phyloP scores from a whole-genome alignment of 2,888 invertebrate species.

The Hypsopygia costalis region DNA sequence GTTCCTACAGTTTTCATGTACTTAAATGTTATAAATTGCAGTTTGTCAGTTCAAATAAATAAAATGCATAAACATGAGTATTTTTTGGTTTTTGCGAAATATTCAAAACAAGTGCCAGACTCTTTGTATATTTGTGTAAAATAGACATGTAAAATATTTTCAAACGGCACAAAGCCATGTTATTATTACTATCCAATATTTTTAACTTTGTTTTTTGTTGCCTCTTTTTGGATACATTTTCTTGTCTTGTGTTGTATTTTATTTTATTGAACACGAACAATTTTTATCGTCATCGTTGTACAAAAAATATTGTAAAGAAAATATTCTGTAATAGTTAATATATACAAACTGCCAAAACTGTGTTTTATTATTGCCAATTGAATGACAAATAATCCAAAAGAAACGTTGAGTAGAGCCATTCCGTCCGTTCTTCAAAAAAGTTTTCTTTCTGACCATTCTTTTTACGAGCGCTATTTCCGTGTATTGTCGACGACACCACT shows the following conservation, averaged over 20 bases:
- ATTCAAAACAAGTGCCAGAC: too few species aligned
- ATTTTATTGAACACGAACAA: slow-evolving; percentile 67
- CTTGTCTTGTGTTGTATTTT: slow-evolving; percentile 62
- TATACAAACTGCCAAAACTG: slow-evolving; percentile 70
- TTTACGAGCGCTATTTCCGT: too few species aligned
- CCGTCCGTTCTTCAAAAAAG: too few species aligned
- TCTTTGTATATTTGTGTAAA: slow-evolving; percentile 24
- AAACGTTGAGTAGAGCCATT: too few species aligned
- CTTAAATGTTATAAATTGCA: slow-evolving; percentile 19
- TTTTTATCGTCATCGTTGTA: slow-evolving; percentile 63
- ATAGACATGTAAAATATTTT: slow-evolving; percentile 32
- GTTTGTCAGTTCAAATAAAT: slow-evolving; percentile 35
- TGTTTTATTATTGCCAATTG: slow-evolving; percentile 27
- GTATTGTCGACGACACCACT: too few species aligned
- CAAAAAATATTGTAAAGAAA: slow-evolving; percentile 72
- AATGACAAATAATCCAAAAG: too few species aligned
- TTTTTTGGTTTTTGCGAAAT: too few species aligned
- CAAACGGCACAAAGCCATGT: slow-evolving; percentile 25
- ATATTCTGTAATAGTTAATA: slow-evolving; percentile 66
- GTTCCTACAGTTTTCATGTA: slow-evolving; percentile 17
- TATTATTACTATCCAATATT: slow-evolving; percentile 25
- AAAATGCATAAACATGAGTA: slow-evolving; percentile 44
- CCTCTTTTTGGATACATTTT: slow-evolving; percentile 48
- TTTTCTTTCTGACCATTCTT: too few species aligned
- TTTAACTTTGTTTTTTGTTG: slow-evolving; percentile 45